Percentiles rank a stretch among this genome's conserved stretches.
These are phyloP conservation scores for Teinopalpus imperialis DNA, from an alignment of 2,888 invertebrate genomes.

Conservation along the genomic window DNA sequence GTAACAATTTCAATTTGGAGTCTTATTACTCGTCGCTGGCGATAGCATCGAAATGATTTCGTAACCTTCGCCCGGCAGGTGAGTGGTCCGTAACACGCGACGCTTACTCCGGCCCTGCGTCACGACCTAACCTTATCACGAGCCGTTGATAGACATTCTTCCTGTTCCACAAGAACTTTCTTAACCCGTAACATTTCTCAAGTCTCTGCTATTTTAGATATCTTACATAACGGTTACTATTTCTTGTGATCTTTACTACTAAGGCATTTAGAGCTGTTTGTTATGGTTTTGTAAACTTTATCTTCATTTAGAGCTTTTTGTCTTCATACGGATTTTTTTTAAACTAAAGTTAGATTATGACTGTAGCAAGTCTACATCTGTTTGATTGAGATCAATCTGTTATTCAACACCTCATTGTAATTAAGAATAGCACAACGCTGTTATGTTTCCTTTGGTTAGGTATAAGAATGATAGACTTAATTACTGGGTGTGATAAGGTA, in stretches of 20 bases:
- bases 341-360: too few species aligned
- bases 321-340: too few species aligned
- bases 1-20: constrained; percentile 42
- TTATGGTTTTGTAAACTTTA: constrained; percentile 1
- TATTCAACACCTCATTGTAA: too few species aligned
- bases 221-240: constrained; percentile 13
- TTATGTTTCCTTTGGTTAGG: too few species aligned
- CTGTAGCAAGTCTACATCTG: too few species aligned
- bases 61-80: constrained; percentile 37
- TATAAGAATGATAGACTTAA: too few species aligned
- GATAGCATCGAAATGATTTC: constrained; percentile 42
- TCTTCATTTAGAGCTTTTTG: constrained; percentile 7
- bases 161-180: constrained; percentile 28
- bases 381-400: too few species aligned
- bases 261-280: too few species aligned
- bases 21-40: constrained; percentile 36
- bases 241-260: constrained; percentile 1
- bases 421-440: too few species aligned
- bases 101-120: constrained; percentile 32
- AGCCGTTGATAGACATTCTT: constrained; percentile 27
- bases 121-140: constrained; percentile 42
- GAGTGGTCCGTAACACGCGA: constrained; percentile 53
- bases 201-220: constrained; percentile 9
- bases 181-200: constrained; percentile 23
- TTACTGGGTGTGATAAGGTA: too few species aligned